Evolutionary conservation across 2,797 vertebrate species (phyloP), one percentile per base, ranked within the genome.

Genomic region (Adelosebastes latens): DNA sequence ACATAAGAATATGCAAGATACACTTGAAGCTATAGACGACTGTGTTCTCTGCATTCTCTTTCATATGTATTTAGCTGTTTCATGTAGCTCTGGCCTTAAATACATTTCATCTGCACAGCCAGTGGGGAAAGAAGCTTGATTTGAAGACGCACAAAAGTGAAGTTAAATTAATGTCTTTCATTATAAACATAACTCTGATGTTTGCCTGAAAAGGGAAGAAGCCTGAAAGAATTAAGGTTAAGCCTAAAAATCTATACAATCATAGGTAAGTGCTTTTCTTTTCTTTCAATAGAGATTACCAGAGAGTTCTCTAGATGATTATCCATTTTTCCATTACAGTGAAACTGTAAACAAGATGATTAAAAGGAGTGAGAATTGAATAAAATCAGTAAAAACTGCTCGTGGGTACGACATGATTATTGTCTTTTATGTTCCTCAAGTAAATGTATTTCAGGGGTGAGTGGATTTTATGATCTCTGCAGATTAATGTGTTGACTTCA

Each of bases 201-300:
- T 32, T 55, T 81, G 69, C 59, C 64, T 86, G 70, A 80, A 83
- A 82, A 72, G 31, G 18, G 64, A 85, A 88, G 52, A 81, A 58
- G 73, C 55, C 52, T 81, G 75, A 75, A 77, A 77, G 31, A 87
- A 83, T 79, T 60, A 73, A 67, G 59, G 46, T 71, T 67, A 79
- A 80, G 67, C 58, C 63, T 64, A 13, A 53, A 85, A 84, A 92
- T 92, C 83, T 82, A 89, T 89, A 65, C 52, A 80, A 83, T 87
- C 71, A 74, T 39, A 68, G 39, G 65, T 14, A 67, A 75, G 67
- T 80, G 75, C 81, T 78, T 89, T 76, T 72, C 69, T 71, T 75
- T 74, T 81, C 69, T 77, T 72, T 70, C 29, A 64, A 56, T 49
- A 29, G 11, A 81, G 74, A 88, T 83, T 75, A 87, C 32, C 65